Evolutionary conservation across 1,140 invertebrate species (phyloP), one percentile per base, ranked within the genome.

Genomic region (Trichogramma pretiosum): DNA sequence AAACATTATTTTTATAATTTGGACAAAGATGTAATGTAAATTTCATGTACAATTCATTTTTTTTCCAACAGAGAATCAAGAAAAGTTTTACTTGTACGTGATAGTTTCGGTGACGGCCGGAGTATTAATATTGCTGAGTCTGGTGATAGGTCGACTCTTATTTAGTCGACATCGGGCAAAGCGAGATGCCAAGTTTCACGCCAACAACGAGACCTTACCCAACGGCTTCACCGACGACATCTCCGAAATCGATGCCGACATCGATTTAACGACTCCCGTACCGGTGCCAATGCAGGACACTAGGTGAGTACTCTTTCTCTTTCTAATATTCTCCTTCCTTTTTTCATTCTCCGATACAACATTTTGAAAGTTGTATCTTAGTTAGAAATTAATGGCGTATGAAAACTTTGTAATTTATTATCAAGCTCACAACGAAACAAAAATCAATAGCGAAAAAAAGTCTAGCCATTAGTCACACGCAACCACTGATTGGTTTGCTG

Each of bases 51-150:
- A n/a, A n/a, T n/a, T n/a, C n/a, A n/a, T n/a, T n/a, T n/a, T n/a
- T n/a, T n/a, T n/a, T n/a, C n/a, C n/a, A n/a, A 23, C 77, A 89
- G 86, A 79, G 57, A 85, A 88, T 62, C 76, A 80, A 59, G 85
- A 88, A 58, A 84, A 83, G 50, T 81, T 86, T 55, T 81, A 84
- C 59, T 68, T 89, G 35, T 88, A 88, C 72, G 69, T 89, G 55
- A 79, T 83, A 22, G 71, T 89, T 49, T 84, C 83, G 49, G 67
- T 86, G 19, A 75, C 78, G 34, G 75, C 70, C 17, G 84, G 83
- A 33, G 65, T 88, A 21, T 61, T 89, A 19, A 62, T 84, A 7
- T 75, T 87, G 39, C 64, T 88, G 44, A 69, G 77, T 8, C 66
- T 87, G 39, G 72, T 89, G 10, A 79, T 84, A 35, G 77, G 77